Percentiles rank a stretch among this genome's conserved stretches.
These are phyloP conservation scores for Drosophila kambysellisi DNA, from an alignment of 2,888 invertebrate species.

Conservation along the genomic window DNA sequence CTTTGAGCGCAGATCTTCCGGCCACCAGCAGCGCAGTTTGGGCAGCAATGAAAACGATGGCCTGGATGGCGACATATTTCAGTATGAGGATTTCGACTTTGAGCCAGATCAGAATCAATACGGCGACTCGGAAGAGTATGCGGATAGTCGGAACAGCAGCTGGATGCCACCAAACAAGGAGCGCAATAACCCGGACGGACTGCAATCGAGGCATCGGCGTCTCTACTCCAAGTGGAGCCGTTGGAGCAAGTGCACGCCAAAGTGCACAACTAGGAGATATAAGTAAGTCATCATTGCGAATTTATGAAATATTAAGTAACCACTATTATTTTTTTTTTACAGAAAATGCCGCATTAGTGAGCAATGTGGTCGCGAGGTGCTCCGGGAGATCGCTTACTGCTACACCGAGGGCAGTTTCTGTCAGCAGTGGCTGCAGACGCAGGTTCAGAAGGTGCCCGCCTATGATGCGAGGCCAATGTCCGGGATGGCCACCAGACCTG, in stretches of 20 bases:
- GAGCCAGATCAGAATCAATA: conserved; percentile 64
- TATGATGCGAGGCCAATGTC: conserved; percentile 73
- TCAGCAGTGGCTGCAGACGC: conserved; percentile 88
- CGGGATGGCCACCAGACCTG: conserved; percentile 61
- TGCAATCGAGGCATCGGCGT: conserved; percentile 79
- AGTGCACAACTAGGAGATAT: conserved; percentile 92
- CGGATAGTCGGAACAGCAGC: conserved; percentile 66
- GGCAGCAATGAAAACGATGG: conserved; percentile 40
- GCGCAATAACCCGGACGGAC: conserved; percentile 80
- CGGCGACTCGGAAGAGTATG: conserved; percentile 72
- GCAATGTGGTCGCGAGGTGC: conserved; percentile 91
- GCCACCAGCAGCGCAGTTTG: conserved; percentile 52
- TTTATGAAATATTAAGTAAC: no score
- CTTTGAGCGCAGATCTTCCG: conserved; percentile 36
- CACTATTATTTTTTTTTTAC: neutral
- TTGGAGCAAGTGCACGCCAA: conserved; percentile 92
- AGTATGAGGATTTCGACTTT: conserved; percentile 83
- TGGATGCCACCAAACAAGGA: conserved; percentile 66
- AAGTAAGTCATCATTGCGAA: conserved; percentile 86
- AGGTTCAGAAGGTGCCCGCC: conserved; percentile 82
- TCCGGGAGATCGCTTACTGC: conserved; percentile 94
- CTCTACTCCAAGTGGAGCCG: conserved; percentile 92
- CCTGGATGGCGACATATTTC: conserved; percentile 79
- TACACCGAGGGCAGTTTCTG: conserved; percentile 93
- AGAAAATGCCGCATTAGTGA: conserved; percentile 91